Percentiles rank a stretch among this genome's conserved stretches.
These are phyloP conservation scores for Pyrocoelia pectoralis DNA, from an alignment of 2,888 invertebrate genomes.

Conservation along the genomic window DNA sequence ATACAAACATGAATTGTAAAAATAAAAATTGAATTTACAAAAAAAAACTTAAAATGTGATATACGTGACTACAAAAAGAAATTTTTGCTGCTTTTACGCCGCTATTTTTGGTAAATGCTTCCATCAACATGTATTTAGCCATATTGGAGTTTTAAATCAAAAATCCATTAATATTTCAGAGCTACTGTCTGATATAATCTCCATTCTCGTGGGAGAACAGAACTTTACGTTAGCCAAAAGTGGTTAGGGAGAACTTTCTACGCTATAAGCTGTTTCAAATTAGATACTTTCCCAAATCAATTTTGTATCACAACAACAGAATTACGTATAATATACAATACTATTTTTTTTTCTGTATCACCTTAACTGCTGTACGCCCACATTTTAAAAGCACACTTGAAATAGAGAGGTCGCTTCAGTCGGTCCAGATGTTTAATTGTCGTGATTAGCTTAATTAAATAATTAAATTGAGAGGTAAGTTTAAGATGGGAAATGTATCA, in stretches of 20 bases:
- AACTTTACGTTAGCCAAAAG: slow-evolving; percentile 32
- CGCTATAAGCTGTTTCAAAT: slow-evolving; percentile 34
- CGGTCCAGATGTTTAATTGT: background rate
- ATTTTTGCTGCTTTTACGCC: too few species aligned
- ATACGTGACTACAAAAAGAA: too few species aligned
- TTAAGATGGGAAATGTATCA: background rate
- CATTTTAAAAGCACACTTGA: too few species aligned
- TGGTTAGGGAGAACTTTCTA: slow-evolving; percentile 33
- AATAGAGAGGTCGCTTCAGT: background rate
- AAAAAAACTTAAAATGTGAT: too few species aligned
- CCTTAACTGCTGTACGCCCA: too few species aligned
- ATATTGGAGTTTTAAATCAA: slow-evolving; percentile 36
- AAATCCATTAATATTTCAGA: slow-evolving; percentile 39
- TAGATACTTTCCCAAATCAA: slow-evolving; percentile 35
- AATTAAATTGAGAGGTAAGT: background rate
- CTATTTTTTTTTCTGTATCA: too few species aligned
- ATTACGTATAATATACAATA: background rate
- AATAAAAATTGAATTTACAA: too few species aligned
- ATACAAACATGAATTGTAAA: too few species aligned
- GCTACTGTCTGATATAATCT: slow-evolving; percentile 39
- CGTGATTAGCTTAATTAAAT: background rate
- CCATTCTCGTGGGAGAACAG: slow-evolving; percentile 36
- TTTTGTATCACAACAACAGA: slow-evolving; percentile 18
- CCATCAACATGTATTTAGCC: slow-evolving; percentile 37
- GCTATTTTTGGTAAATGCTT: slow-evolving; percentile 31